Evolutionary conservation across 2,113 vertebrate genomes (phyloP).

Genomic region (Leptobrachium leishanense): DNA sequence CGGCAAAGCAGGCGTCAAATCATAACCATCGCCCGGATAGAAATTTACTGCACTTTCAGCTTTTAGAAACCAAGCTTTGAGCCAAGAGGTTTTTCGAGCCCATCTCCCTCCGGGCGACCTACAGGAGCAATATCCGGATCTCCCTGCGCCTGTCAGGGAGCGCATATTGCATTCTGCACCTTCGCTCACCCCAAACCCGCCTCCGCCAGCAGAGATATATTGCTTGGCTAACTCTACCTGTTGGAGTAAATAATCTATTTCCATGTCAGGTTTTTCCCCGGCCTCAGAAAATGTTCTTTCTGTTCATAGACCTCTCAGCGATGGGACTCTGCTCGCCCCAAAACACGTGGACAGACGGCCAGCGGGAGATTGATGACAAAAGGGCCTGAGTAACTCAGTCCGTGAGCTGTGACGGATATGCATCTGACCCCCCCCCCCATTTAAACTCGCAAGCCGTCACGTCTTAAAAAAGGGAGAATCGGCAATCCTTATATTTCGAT

Average conservation of each 20-base stretch:
- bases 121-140: slow-evolving; percentile 22
- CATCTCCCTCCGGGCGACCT: no score
- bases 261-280: neutral
- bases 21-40: no score
- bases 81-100: no score
- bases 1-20: no score
- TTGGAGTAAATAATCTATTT: slow-evolving; percentile 11
- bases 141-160: slow-evolving; percentile 27
- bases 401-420: neutral
- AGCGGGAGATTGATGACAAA: slow-evolving; percentile 5
- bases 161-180: slow-evolving; percentile 16
- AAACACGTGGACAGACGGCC: neutral
- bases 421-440: no score
- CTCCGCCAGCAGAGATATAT: neutral
- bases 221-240: neutral
- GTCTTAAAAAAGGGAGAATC: no score
- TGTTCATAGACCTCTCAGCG: neutral
- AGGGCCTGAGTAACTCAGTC: no score
- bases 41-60: no score
- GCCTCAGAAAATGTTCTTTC: neutral
- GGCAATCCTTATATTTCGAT: no score
- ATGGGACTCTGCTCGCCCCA: neutral
- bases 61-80: no score
- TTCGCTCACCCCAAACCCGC: neutral
- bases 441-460: no score